Evolutionary conservation across 2,888 invertebrate genomes (phyloP).

Genomic region (Trissoscelio sp.): DNA sequence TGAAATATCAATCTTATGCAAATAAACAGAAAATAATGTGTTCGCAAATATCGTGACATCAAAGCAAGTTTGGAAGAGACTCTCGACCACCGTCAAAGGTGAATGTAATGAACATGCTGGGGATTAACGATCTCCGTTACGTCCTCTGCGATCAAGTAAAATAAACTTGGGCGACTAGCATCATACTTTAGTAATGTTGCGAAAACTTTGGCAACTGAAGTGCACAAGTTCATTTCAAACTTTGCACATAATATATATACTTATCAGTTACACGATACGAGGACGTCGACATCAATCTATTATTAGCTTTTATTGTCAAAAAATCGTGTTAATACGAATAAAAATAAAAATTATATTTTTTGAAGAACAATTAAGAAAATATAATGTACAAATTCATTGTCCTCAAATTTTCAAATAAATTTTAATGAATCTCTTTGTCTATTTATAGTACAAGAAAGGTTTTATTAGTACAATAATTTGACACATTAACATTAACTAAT

Average conservation of each 20-base stretch:
- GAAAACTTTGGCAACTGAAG: slow-evolving; percentile 30
- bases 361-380: too few species aligned
- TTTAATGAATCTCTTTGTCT: too few species aligned
- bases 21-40: slow-evolving; percentile 12
- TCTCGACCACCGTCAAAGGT: slow-evolving; percentile 64
- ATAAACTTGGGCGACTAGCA: slow-evolving; percentile 68
- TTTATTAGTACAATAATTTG: background rate
- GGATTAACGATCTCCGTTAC: slow-evolving; percentile 72
- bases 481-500: background rate
- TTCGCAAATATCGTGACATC: slow-evolving; percentile 45
- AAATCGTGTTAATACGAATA: too few species aligned
- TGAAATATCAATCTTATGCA: background rate
- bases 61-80: slow-evolving; percentile 40
- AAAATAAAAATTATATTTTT: too few species aligned
- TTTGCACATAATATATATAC: background rate
- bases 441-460: too few species aligned
- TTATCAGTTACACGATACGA: slow-evolving; percentile 23
- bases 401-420: too few species aligned
- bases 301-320: slow-evolving; percentile 6
- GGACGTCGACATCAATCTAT: slow-evolving; percentile 19
- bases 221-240: slow-evolving; percentile 11
- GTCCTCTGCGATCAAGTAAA: slow-evolving; percentile 67
- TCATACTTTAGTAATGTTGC: slow-evolving; percentile 40
- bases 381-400: too few species aligned
- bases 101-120: slow-evolving; percentile 57